Base-by-base conservation (phyloP, 2,888 invertebrate species). In the Cylloceria caligata region DNA sequence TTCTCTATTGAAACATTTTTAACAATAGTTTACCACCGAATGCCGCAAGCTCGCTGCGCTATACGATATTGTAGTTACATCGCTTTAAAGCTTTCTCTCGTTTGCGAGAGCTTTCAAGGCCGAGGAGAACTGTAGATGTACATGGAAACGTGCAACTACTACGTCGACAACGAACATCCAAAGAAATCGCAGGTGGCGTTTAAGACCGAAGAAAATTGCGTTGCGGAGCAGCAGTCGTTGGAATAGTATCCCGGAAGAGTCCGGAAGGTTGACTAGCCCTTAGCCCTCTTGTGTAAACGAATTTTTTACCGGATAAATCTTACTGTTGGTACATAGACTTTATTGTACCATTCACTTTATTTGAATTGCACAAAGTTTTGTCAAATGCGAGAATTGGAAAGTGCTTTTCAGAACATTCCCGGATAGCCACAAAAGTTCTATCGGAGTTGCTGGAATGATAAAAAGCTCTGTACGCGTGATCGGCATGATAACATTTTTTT, bases 141-240 rank as follows among this genome's bases (percentile, higher is more conserved):
- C n/a, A 16, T 1, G 16, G 3, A 16, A 16, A n/a, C 45, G 45
- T 27, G 6, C n/a, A n/a, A 55, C 55, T 30, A 19, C 55, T 6
- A 16, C 55, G 30, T n/a, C 27, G 49, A 24, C 11, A 16, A 47
- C 47, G 24, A 60, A 34, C 36, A 60, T 60, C 36, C 36, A 7
- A 19, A n/a, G 55, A 27, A 13, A 57, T 57, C 55, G 55, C 55
- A 57, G 55, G 55, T 57, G 55, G 30, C 55, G 27, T 57, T 57
- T 30, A 57, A 30, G 55, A 57, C 27, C 55, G 27, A 21, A 57
- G 55, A 13, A 57, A 57, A 57, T 57, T 57, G 55, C 27, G 13
- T 52, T 24, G 13, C 27, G 21, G 52, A 27, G 52, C 5, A 21
- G 39, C 13, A 13, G 2, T n/a, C 45, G 5, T 16, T 5, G 45